Evolutionary conservation across 1,140 invertebrate species (phyloP), one percentile per base, ranked within the genome.

Genomic region (Musca vetustissima): DNA sequence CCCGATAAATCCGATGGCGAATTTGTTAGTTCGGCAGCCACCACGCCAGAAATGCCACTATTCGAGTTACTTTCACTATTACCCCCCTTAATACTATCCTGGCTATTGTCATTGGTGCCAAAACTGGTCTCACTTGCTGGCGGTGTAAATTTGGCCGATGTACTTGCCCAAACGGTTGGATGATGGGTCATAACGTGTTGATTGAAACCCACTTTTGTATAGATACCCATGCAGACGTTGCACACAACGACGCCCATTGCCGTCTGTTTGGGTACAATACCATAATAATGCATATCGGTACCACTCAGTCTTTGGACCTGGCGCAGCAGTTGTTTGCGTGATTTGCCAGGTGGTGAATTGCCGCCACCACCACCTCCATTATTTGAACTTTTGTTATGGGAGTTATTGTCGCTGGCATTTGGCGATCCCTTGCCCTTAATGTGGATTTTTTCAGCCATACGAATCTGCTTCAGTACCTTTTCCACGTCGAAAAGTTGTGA

Each of bases 121-220:
- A 67, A 61, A 25, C 28, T 70, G 4, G 48, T 47, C 11, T 66
- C 52, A 2, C 49, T 25, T 13, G 43, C 0, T 6, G 69, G 36
- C 19, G 64, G 36, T n/a, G 43, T n/a, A 49, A 47, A 22, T 67
- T 80, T 80, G 69, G 71, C 72, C 19, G 78, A 72, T 32, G 72
- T 70, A n/a, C 75, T 70, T 57, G 77, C 75, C 78, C 78, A 80
- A 8, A 77, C 69, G 32, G 47, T 68, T 6, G 78, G 78, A 73
- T 80, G 78, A 66, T 80, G 78, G 36, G 80, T 52, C 2, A 75
- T 79, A 48, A 80, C 74, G 48, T 80, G 78, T 70, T 80, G 76
- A 21, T 76, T 76, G 64, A 80, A 80, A 21, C 78, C 78, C 1
- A 77, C 69, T 66, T 79, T 80, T 14, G 75, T 78, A 50, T 80